Percentiles rank a stretch among this genome's conserved stretches.
phyloP scores from a whole-genome alignment of 1,140 invertebrate species.

The Trypoxylus dichotomus region DNA sequence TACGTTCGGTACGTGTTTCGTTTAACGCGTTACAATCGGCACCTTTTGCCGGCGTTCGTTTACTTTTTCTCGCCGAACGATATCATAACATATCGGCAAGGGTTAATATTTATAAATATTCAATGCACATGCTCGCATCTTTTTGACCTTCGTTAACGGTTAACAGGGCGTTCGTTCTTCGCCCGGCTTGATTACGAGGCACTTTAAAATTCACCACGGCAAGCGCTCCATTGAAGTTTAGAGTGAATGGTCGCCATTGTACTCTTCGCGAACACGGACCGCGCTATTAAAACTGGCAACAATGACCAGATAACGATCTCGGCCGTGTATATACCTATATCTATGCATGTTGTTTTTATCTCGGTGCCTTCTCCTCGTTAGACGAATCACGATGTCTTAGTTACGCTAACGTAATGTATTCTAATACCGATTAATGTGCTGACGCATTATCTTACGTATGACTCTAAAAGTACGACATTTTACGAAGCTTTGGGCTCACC shows the following conservation, averaged over 20 bases:
- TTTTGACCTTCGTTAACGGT: slow-evolving; percentile 9
- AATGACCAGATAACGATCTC: slow-evolving; percentile 14
- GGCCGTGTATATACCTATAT: not conserved
- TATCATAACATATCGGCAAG: not conserved
- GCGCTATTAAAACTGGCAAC: slow-evolving; percentile 15
- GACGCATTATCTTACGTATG: not conserved
- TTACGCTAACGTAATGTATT: not conserved
- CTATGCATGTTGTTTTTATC: not conserved
- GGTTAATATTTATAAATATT: slow-evolving; percentile 10
- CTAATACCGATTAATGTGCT: not conserved
- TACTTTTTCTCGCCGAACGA: no score
- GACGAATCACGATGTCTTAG: not conserved
- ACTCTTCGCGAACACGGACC: not conserved
- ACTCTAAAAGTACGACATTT: not conserved
- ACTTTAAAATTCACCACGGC: slow-evolving; percentile 5
- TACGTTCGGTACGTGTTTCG: not conserved
- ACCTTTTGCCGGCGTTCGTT: not conserved
- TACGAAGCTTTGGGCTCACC: no score
- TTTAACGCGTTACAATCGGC: not conserved
- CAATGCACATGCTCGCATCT: not conserved
- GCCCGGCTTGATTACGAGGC: not conserved
- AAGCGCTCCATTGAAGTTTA: not conserved
- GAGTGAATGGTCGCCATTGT: slow-evolving; percentile 3
- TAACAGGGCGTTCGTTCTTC: not conserved
- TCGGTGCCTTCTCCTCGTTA: not conserved